Conservation (phyloP, 2,797 vertebrate genomes). For the Poecilia wingei region DNA sequence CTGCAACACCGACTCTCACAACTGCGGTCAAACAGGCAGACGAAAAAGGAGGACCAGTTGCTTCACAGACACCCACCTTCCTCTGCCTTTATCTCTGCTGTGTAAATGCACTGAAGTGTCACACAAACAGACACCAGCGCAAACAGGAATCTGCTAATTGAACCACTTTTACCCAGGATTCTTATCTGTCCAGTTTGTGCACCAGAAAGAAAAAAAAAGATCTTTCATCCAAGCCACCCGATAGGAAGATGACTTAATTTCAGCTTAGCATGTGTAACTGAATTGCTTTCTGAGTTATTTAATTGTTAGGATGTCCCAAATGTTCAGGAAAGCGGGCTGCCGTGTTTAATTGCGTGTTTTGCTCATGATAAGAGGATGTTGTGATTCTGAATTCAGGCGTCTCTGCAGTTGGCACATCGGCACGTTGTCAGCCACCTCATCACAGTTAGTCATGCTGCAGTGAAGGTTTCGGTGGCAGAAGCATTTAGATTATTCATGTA, state of each 20-base stretch:
- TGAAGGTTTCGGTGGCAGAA: constrained; percentile 7
- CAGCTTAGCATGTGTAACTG: background rate
- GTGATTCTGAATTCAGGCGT: constrained; percentile 1
- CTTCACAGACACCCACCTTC: constrained; percentile 72
- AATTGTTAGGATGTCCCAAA: background rate
- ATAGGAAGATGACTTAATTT: constrained; percentile 8
- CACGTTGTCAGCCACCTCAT: background rate
- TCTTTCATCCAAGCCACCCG: constrained; percentile 1
- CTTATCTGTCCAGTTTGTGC: constrained; percentile 26
- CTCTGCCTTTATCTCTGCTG: constrained; percentile 49
- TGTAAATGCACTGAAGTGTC: constrained; percentile 17
- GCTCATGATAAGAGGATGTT: background rate
- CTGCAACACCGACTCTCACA: constrained; percentile 58
- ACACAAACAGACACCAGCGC: constrained; percentile 17
- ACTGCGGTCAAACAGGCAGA: constrained; percentile 70
- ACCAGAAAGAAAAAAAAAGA: constrained; percentile 12
- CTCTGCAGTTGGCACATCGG: background rate
- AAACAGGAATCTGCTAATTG: constrained; percentile 39
- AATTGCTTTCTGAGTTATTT: background rate
- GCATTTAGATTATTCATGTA: constrained; percentile 1
- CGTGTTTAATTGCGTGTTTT: background rate
- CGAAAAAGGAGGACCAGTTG: constrained; percentile 48
- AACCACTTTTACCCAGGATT: constrained; percentile 8
- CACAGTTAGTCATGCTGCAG: background rate
- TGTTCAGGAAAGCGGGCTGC: background rate